Evolutionary conservation across 2,888 invertebrate species (phyloP), one percentile per base, ranked within the genome.

Genomic region (Chouioia cunea): DNA sequence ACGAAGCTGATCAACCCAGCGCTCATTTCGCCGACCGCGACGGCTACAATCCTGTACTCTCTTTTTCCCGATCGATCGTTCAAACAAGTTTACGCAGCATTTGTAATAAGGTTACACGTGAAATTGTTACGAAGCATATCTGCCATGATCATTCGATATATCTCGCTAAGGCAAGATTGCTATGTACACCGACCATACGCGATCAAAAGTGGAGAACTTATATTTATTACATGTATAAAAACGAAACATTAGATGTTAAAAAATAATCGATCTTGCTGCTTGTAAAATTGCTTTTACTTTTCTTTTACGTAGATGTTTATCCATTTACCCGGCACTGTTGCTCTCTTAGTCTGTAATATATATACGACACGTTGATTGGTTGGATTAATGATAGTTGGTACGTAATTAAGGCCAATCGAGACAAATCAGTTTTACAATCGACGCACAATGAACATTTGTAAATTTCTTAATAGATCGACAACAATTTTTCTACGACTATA

Each of bases 171-270:
- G n/a, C n/a, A n/a, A n/a, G n/a, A n/a, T n/a, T n/a, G n/a, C n/a
- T n/a, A n/a, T n/a, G n/a, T n/a, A n/a, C n/a, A n/a, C n/a, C n/a
- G n/a, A n/a, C n/a, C n/a, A n/a, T n/a, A n/a, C n/a, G n/a, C n/a
- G n/a, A n/a, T n/a, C n/a, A n/a, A n/a, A n/a, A n/a, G n/a, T n/a
- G n/a, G n/a, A n/a, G n/a, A n/a, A n/a, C n/a, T n/a, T 69, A 62
- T 58, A 65, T 69, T 63, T 65, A 63, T 65, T 65, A 65, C 63
- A 54, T 73, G 63, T 73, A 73, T 69, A 73, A 69, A 73, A 60
- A 71, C 36, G 36, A 71, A 64, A 46, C 54, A 71, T 46, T 71
- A 67, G 53, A n/a, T 46, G 52, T 63, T 53, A 59, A 44, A 20
- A 4, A 52, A 10, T 56, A 56, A 52, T 58, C 43, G 54, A 54